Evolutionary conservation across 2,797 vertebrate genomes (phyloP).

Genomic region (Rhyacichthys aspro): DNA sequence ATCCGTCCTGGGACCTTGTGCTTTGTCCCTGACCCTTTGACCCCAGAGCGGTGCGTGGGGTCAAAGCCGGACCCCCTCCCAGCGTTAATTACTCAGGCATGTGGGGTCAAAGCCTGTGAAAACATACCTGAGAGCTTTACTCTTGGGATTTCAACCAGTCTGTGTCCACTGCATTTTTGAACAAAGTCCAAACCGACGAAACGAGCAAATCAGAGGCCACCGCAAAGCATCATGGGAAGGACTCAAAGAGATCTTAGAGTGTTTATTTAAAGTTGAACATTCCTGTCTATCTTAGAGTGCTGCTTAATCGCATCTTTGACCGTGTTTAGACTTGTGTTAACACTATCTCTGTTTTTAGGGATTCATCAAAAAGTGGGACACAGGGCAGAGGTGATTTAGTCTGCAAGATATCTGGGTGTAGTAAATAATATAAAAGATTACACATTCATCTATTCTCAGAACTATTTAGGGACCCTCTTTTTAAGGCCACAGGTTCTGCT

Average conservation of each 20-base stretch:
- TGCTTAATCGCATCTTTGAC: neutral
- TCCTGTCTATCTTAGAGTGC: conserved; percentile 3
- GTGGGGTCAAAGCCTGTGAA: conserved; percentile 28
- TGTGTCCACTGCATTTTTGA: neutral
- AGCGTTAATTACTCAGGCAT: conserved; percentile 60
- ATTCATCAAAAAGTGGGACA: too few relatives aligned
- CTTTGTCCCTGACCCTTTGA: conserved; percentile 36
- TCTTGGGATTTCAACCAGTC: conserved; percentile 15
- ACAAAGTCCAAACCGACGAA: neutral
- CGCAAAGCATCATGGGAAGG: conserved; percentile 5
- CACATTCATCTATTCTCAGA: too few relatives aligned
- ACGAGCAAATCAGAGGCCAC: too few relatives aligned
- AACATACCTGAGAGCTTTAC: conserved; percentile 37
- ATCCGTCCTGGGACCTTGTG: neutral
- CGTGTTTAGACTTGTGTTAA: neutral
- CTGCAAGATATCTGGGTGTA: too few relatives aligned
- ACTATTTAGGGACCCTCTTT: too few relatives aligned
- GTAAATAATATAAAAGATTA: too few relatives aligned
- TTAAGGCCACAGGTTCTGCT: too few relatives aligned
- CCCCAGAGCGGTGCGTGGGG: conserved; percentile 35
- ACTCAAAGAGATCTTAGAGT: neutral
- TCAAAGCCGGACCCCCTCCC: conserved; percentile 35
- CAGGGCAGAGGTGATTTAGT: too few relatives aligned
- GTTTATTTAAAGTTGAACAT: conserved; percentile 9
- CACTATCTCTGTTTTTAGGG: too few relatives aligned